Percentiles rank a stretch among this genome's conserved stretches.
Conservation (phyloP, 2,797 vertebrate genomes). For the Diplodus sargus region DNA sequence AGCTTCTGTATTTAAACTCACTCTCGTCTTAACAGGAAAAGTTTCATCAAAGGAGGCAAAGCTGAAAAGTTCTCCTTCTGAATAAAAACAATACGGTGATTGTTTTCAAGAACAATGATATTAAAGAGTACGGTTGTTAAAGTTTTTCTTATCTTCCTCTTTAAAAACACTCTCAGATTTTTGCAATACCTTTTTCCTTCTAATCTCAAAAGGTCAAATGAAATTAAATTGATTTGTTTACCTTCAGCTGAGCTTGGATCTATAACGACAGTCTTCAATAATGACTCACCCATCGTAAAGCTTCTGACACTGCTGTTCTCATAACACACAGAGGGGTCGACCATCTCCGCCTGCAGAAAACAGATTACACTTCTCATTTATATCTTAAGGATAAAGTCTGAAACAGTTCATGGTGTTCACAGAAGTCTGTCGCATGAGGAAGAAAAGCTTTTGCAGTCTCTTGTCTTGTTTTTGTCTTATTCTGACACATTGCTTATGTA, state of each 20-base stretch:
- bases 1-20: background rate
- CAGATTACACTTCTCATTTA: background rate
- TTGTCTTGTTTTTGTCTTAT: background rate
- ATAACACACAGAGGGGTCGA: slow-evolving; percentile 88
- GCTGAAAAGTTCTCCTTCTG: no score
- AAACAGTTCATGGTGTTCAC: background rate
- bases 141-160: background rate
- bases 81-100: no score
- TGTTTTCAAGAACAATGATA: background rate
- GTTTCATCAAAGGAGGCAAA: background rate
- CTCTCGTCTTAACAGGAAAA: background rate
- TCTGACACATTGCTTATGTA: accelerated
- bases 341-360: slow-evolving; percentile 86
- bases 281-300: slow-evolving; percentile 88
- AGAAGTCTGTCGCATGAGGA: no score
- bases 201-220: no score
- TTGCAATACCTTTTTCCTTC: background rate
- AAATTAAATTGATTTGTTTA: background rate
- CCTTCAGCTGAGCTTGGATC: no score
- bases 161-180: background rate
- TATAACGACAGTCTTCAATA: no score
- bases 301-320: slow-evolving; percentile 84
- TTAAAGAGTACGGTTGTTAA: no score
- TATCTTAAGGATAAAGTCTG: background rate
- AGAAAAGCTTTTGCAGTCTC: background rate